Percentiles rank a stretch among this genome's conserved stretches.
phyloP scores from a whole-genome alignment of 2,888 invertebrate species.

The Chorisops tibialis region DNA sequence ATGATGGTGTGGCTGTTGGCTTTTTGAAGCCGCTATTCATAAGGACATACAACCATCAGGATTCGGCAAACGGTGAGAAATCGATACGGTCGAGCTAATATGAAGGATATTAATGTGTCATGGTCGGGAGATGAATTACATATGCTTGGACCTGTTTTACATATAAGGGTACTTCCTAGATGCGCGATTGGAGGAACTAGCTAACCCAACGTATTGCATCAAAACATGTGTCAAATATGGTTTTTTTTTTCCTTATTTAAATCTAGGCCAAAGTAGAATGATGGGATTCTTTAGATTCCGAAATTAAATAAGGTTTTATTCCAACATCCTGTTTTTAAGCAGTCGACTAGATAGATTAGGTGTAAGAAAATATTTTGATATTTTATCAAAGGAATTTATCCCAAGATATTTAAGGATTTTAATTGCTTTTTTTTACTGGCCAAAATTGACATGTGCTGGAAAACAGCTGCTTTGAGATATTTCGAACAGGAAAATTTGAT shows the following conservation, averaged over 20 bases:
- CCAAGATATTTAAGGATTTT: too few relatives aligned
- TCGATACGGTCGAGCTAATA: constrained; percentile 16
- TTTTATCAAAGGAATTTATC: background rate
- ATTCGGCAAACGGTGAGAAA: constrained; percentile 18
- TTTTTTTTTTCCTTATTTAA: constrained; percentile 12
- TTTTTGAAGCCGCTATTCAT: background rate
- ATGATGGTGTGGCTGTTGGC: background rate
- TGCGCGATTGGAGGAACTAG: constrained; percentile 7
- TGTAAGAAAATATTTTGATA: constrained; percentile 9
- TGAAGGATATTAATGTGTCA: constrained; percentile 22
- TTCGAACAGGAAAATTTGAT: too few relatives aligned
- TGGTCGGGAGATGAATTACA: constrained; percentile 21
- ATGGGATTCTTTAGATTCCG: constrained; percentile 13
- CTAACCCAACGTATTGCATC: constrained; percentile 2
- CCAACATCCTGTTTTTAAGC: constrained; percentile 16
- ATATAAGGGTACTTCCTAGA: constrained; percentile 6
- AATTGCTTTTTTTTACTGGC: too few relatives aligned
- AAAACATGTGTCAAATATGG: constrained; percentile 16
- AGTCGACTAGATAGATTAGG: constrained; percentile 15
- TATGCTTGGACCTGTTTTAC: constrained; percentile 22
- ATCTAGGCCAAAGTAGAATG: background rate
- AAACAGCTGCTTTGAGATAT: too few relatives aligned
- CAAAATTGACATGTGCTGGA: too few relatives aligned
- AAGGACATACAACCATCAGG: background rate
- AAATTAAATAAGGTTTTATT: background rate